phyloP scores from a whole-genome alignment of 2,888 invertebrate genomes.

The Malacosoma neustria region DNA sequence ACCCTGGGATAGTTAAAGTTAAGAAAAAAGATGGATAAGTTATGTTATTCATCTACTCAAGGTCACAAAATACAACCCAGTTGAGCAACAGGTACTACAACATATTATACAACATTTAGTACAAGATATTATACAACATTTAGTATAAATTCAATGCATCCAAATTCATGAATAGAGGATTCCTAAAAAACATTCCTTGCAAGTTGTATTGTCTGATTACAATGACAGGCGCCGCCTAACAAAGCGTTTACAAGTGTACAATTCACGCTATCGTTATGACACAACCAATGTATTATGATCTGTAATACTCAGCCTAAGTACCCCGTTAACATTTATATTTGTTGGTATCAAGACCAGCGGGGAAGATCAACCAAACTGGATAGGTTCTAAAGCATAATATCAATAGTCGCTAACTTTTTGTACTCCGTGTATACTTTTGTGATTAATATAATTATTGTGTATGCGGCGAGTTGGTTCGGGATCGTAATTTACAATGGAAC shows the following conservation, averaged over 20 bases:
- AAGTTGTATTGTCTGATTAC: conserved; percentile 69
- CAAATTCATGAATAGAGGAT: conserved; percentile 65
- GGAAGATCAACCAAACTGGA: conserved; percentile 38
- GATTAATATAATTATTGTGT: conserved; percentile 65
- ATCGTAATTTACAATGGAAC: conserved; percentile 14
- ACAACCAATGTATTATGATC: conserved; percentile 50
- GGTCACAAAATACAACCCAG: no score
- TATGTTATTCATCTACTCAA: no score
- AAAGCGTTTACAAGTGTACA: conserved; percentile 71
- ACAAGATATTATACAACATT: conserved; percentile 48
- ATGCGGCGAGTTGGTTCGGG: conserved; percentile 29
- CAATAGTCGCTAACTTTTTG: conserved; percentile 68
- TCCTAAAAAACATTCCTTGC: conserved; percentile 73
- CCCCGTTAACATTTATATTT: conserved; percentile 22
- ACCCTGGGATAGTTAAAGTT: no score
- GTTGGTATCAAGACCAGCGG: conserved; percentile 22
- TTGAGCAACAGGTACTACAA: conserved; percentile 70
- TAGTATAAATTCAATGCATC: conserved; percentile 57
- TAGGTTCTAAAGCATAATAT: conserved; percentile 66
- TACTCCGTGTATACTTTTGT: conserved; percentile 57
- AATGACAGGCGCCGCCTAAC: conserved; percentile 68
- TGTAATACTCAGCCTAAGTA: conserved; percentile 32
- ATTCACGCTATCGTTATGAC: conserved; percentile 68
- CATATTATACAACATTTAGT: conserved; percentile 47
- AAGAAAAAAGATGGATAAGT: no score